These are phyloP conservation scores for Sphyrna mokarran DNA, from an alignment of 2,113 vertebrate genomes.

Conservation along the genomic window DNA sequence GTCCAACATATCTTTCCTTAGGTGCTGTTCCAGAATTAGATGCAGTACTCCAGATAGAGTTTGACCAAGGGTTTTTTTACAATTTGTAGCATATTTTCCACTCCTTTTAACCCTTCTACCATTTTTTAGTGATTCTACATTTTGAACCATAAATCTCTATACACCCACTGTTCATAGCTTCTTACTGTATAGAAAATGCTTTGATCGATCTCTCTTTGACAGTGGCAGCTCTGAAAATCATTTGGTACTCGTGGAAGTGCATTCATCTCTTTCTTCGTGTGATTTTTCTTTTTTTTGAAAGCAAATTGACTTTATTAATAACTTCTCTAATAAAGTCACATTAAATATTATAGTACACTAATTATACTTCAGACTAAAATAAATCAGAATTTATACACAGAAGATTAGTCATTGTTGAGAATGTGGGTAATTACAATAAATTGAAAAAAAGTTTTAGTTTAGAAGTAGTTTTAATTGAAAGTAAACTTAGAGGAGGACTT, in stretches of 20 bases:
- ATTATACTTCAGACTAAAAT: neutral
- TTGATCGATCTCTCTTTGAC: neutral
- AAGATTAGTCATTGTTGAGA: neutral
- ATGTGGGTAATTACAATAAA: conserved; percentile 1
- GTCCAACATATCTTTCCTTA: neutral
- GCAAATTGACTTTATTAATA: conserved; percentile 1
- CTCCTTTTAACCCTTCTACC: neutral
- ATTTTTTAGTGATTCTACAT: neutral
- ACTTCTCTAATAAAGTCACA: neutral
- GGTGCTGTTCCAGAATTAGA: neutral
- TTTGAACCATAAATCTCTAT: neutral
- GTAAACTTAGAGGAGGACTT: neutral
- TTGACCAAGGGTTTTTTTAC: neutral
- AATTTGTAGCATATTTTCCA: neutral
- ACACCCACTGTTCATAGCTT: neutral
- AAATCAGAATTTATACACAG: neutral
- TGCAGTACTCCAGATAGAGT: neutral
- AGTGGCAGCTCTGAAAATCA: neutral
- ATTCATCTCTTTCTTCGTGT: neutral
- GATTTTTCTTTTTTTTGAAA: neutral
- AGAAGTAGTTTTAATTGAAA: conserved; percentile 5
- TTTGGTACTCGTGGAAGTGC: neutral
- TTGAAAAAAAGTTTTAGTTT: neutral
- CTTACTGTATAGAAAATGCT: neutral
- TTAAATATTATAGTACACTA: neutral